A percentile compares a stretch with the other conserved stretches of the same genome.
Evolutionary conservation across 2,888 invertebrate genomes (phyloP).

Genomic region (Amiota minor): DNA sequence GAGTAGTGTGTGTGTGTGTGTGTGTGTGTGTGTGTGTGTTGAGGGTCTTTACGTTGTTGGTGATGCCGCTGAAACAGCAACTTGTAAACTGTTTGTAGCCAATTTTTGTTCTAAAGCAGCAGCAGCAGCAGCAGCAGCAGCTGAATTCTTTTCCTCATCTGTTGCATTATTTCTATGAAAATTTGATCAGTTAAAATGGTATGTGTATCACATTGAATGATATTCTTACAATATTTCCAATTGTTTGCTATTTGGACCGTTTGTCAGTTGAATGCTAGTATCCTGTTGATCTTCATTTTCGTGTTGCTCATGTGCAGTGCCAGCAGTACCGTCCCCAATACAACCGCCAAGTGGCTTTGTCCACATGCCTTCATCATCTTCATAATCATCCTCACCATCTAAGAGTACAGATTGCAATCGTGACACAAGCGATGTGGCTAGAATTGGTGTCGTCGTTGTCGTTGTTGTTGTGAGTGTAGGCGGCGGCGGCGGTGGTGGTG

Average conservation of each 20-base stretch:
- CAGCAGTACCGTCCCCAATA: conserved; percentile 39
- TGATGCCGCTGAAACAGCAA: conserved; percentile 39
- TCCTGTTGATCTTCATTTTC: conserved; percentile 9
- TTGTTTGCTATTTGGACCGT: conserved; percentile 58
- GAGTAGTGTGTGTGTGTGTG: no score
- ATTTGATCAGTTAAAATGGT: conserved; percentile 34
- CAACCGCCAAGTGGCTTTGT: conserved; percentile 66
- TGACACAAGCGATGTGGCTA: conserved; percentile 48
- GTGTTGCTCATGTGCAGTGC: conserved; percentile 6
- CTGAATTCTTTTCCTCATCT: conserved; percentile 40
- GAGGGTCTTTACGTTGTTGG: conserved; percentile 56
- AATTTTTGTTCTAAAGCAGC: conserved; percentile 35
- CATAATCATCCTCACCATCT: conserved; percentile 63
- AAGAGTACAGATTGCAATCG: conserved; percentile 58
- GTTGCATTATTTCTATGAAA: conserved; percentile 49
- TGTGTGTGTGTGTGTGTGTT: background rate
- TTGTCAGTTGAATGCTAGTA: conserved; percentile 40
- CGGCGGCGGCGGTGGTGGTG: conserved; percentile 31
- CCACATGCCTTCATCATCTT: conserved; percentile 70
- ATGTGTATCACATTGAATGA: conserved; percentile 49
- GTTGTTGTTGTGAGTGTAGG: conserved; percentile 34
- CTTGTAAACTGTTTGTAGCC: conserved; percentile 23
- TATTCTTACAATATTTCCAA: conserved; percentile 59
- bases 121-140: conserved; percentile 42
- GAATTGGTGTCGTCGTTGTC: conserved; percentile 41